Percentiles rank a stretch among this genome's conserved stretches.
Conservation (phyloP, 2,113 vertebrate genomes). For the Benitochromis conjunctus region DNA sequence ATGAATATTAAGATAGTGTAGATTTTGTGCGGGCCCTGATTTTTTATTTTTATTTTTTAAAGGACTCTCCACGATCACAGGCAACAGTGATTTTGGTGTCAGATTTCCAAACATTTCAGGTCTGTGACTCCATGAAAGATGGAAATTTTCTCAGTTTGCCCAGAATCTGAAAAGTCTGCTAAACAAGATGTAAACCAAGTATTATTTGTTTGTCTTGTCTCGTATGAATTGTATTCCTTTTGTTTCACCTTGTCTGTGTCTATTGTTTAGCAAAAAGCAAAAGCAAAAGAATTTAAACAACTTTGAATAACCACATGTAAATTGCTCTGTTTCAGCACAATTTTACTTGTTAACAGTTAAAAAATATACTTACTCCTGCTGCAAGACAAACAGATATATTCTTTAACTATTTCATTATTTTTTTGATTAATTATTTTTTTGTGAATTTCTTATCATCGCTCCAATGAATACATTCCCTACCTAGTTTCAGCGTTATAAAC, state of each 20-base stretch:
- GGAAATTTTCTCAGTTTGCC: neutral
- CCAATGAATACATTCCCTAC: neutral
- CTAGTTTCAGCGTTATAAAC: neutral
- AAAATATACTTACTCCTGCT: neutral
- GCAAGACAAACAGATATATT: neutral
- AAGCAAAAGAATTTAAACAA: neutral
- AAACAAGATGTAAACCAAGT: neutral
- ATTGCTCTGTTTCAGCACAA: neutral
- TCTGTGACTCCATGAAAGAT: neutral
- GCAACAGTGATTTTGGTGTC: neutral
- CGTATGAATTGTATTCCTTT: neutral
- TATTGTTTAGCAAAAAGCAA: neutral
- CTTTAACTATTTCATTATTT: neutral
- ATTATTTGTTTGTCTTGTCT: neutral
- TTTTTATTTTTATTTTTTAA: neutral
- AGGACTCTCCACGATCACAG: neutral
- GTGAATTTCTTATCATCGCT: neutral
- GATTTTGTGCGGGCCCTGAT: neutral
- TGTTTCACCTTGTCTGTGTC: neutral
- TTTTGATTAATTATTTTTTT: neutral
- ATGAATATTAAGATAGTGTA: neutral
- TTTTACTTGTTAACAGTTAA: neutral
- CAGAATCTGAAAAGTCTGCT: neutral
- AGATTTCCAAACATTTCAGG: neutral
- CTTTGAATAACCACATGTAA: neutral